Evolutionary conservation across 2,888 invertebrate genomes (phyloP), one percentile per base, ranked within the genome.

Genomic region (Azorinus chamasolen): DNA sequence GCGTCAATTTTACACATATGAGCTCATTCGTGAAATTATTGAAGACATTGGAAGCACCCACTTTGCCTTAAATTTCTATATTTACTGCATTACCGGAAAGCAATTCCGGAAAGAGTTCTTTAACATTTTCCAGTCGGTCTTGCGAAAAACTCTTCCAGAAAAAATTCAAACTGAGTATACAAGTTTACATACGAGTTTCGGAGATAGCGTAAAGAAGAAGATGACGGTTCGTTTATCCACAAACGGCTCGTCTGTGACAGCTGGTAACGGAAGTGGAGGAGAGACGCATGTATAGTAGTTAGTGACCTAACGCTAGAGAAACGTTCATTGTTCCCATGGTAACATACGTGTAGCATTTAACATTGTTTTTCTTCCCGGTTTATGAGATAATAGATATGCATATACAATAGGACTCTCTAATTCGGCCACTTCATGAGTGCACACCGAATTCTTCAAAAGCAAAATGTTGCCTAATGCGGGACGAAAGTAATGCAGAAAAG

Each of bases 21-120:
- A 76, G 27, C 71, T 87, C 5, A 79, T 88, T 0, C 77, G 88
- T 50, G 79, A 83, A 0, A 74, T 91, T 20, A 85, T 91, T 18
- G 87, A 90, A 51, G 90, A 91, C 66, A 84, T 91, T 45, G 91
- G 92, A 39, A 89, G 91, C 64, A 91, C 92, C 1, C 92, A 92
- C 71, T 93, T 91, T 82, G 92, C 92, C 50, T 88, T 88, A 59
- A 93, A 93, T 69, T 91, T 93, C 79, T 90, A 90, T 78, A 93
- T 93, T 59, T 93, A 93, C 65, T 59, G 92, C 12, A 79, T 90
- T 45, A 93, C 92, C 0, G 93, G 93, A 2, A 91, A 91, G 72
- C 83, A 89, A 62, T 93, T 93, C 69, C 79, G 93, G 16, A 85
- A 88, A 27, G 91, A 93, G 73, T 80, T 91, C 51, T 84, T 79